phyloP scores from a whole-genome alignment of 35 echinoderm and acorn worm species.

The Anneissia japonica region DNA sequence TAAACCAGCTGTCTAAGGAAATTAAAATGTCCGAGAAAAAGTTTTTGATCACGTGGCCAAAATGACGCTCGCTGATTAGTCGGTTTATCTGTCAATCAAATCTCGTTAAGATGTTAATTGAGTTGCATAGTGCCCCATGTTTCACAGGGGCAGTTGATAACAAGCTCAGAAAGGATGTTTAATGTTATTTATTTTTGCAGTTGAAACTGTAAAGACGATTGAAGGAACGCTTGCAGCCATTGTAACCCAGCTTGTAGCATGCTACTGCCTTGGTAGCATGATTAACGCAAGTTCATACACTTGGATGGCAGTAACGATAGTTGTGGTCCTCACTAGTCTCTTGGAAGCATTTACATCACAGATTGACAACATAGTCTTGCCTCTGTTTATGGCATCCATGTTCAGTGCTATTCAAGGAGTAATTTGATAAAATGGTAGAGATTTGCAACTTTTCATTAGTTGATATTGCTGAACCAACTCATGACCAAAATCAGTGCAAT shows the following conservation, averaged over 20 bases:
- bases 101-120: too few species aligned
- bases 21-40: too few species aligned
- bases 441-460: too few species aligned
- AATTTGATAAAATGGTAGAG: not conserved
- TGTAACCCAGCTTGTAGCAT: conserved; percentile 49
- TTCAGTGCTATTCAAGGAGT: not conserved
- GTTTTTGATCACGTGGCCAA: too few species aligned
- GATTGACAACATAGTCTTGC: conserved; percentile 88
- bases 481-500: too few species aligned
- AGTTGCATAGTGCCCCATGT: too few species aligned
- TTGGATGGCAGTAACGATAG: not conserved
- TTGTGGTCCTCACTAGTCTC: conserved; percentile 62
- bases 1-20: too few species aligned
- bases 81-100: too few species aligned
- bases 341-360: conserved; percentile 88
- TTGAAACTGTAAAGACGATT: conserved; percentile 77
- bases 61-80: too few species aligned
- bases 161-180: too few species aligned
- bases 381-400: conserved; percentile 79
- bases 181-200: not conserved
- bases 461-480: too few species aligned
- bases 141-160: too few species aligned
- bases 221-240: conserved; percentile 81
- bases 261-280: conserved; percentile 29
- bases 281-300: not conserved